Conservation (phyloP, 2,113 vertebrate species). For the Nematolebias whitei region DNA sequence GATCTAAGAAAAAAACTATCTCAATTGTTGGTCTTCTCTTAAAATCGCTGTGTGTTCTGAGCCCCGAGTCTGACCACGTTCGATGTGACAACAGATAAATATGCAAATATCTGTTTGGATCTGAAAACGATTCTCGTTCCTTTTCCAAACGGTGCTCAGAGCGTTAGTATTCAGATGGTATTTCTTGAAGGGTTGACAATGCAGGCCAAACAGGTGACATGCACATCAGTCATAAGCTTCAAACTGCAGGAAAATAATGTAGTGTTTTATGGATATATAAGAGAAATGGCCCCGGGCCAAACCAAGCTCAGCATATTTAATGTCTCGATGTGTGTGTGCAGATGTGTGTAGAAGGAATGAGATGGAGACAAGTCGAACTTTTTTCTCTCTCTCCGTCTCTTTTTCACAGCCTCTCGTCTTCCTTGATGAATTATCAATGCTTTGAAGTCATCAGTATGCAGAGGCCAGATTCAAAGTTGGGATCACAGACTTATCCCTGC, state of each 20-base stretch:
- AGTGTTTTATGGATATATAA: constrained; percentile 70
- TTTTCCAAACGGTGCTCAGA: constrained; percentile 26
- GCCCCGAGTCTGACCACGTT: background rate
- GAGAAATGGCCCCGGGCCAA: constrained; percentile 72
- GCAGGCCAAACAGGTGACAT: constrained; percentile 62
- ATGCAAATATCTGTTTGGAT: constrained; percentile 47
- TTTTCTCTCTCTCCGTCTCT: constrained; percentile 24
- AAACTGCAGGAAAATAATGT: constrained; percentile 65
- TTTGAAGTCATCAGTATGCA: constrained; percentile 74
- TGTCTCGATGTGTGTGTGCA: constrained; percentile 28
- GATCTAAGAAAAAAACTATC: constrained; percentile 33
- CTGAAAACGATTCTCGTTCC: constrained; percentile 31
- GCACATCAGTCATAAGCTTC: constrained; percentile 64
- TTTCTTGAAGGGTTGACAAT: constrained; percentile 48
- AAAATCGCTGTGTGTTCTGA: constrained; percentile 18
- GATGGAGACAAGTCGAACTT: constrained; percentile 49
- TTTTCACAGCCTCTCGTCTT: constrained; percentile 35
- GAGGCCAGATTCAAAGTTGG: constrained; percentile 69
- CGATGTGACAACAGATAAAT: constrained; percentile 50
- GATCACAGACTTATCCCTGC: constrained; percentile 60
- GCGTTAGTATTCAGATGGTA: constrained; percentile 48
- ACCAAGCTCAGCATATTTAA: constrained; percentile 77
- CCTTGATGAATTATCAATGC: constrained; percentile 76
- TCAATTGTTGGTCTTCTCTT: background rate
- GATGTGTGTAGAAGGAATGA: constrained; percentile 24